Base-by-base conservation (phyloP, 2,113 vertebrate species). In the Capricornis sumatraensis region DNA sequence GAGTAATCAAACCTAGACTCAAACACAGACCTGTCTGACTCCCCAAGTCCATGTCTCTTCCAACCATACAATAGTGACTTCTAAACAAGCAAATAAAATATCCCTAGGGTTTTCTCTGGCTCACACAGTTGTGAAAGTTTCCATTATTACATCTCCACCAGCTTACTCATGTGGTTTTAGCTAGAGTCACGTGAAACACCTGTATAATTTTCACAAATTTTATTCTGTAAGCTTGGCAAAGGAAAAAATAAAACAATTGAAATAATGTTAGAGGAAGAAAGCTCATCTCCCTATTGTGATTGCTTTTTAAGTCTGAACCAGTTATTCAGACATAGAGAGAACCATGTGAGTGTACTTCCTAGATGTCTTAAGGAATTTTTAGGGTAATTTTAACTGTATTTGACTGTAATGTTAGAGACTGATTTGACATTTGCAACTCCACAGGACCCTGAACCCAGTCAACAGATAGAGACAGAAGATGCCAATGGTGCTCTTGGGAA, bases 351-450 rank as follows among this genome's bases (percentile, higher is more conserved):
- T 52, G 47, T 36, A 27, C 64, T 79, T 71, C 50, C 57, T 45
- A 95, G 78, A 84, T 67, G 76, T 52, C 62, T 91, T 67, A 57
- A 78, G 23, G 40, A 58, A n/a, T 71, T 98, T 97, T 23, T 78
- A 55, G 47, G 21, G 95, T 87, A 97, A 86, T 64, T 33, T 67
- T 45, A 30, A 88, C 43, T 88, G 23, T 15, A 92, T 30, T 47
- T 94, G 19, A 94, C 15, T 85, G 1, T 67, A 91, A 91, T 45
- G 64, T 67, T 79, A 94, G 92, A n/a, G 64, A 67, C 28, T 71
- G 74, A 62, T 28, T 91, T 94, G 45, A 97, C 10, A 45, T 40
- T 60, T 71, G 74, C 53, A 95, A 40, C 45, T 47, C 60, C 53
- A 97, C 36, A 23, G n/a, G 86, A 81, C 25, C 45, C n/a, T 40